Base-by-base conservation (phyloP, 1,140 invertebrate genomes). In the Charaxes varanes region DNA sequence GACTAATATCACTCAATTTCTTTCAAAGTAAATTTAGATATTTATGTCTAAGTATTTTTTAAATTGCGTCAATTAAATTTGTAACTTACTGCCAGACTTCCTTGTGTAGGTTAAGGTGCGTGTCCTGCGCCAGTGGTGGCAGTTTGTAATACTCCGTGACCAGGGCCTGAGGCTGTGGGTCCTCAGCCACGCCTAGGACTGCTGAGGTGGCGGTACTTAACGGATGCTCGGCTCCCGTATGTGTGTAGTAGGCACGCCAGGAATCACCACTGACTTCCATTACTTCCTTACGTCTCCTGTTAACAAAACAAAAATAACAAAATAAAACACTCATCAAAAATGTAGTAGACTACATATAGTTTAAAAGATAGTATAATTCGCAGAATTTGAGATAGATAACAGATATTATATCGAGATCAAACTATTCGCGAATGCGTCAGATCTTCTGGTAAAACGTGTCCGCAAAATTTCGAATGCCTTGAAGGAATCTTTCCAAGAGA, bases 81-180 rank as follows among this genome's bases (percentile, higher is more conserved):
- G n/a, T n/a, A 38, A 82, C 81, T 84, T 60, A 84, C 83, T 61
- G 63, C 84, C 82, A 85, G 35, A 83, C 62, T 38, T 84, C 84
- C 48, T 84, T 84, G 41, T 79, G 73, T 11, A 84, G 54, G 34
- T 53, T 74, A 28, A 82, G 67, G 38, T 74, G 72, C 1, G 73
- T 53, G 23, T 84, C 72, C 43, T 78, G 79, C 2, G 46, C 65
- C 2, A 84, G 54, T 2, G 82, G 63, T 6, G 84, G 84, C 51
- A 85, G 64, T 55, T 85, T 84, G 65, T 85, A 85, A 57, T 83
- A 85, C 48, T 85, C 82, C 24, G 76, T 70, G 42, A 79, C 65
- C 22, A 79, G 62, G 3, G 79, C 41, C 45, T 73, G 64, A 4
- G 62, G 65, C 41, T 73, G 70, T 31, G 26, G 36, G 28, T 76